Evolutionary conservation across 2,113 vertebrate genomes (phyloP), one percentile per base, ranked within the genome.

Genomic region (Tachysurus fulvidraco): DNA sequence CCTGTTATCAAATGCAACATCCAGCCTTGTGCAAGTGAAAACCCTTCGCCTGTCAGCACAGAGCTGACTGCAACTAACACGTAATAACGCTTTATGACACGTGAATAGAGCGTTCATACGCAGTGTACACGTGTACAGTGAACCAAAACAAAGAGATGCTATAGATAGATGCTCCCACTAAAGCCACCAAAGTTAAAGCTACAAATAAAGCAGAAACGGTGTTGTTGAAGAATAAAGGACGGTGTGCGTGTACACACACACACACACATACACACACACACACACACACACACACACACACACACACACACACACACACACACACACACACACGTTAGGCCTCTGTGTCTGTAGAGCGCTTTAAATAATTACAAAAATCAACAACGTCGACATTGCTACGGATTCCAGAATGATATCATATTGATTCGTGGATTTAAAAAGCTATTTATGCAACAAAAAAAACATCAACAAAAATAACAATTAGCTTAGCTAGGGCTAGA

Each of bases 131-230:
- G 74, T 77, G 46, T n/a, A 25, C 79, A 81, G 9, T 8, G 41
- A 19, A 79, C 55, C 77, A 79, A 79, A 79, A 79, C 77, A 79
- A 79, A 79, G 50, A 79, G 77, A 55, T 55, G 52, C 74, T 36
- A 41, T 44, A 17, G n/a, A n/a, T n/a, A n/a, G n/a, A n/a, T n/a
- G n/a, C n/a, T n/a, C n/a, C n/a, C n/a, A 41, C 65, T 73, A 73
- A 21, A 41, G 21, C 9, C n/a, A 2, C 17, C 50, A 55, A 55
- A 30, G 14, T 36, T 28, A 10, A 21, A 30, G 13, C 6, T 11
- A 46, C 9, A 74, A 44, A 74, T 74, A 16, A 30, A 36, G 28
- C 28, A 44, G 69, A 17, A 36, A 4, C 4, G 10, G 2, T 9
- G 3, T 44, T 73, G 9, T 10, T 71, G 19, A 50, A 11, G 41